Percentiles rank a stretch among this genome's conserved stretches.
Conservation (phyloP, 2,797 vertebrate genomes). For the Malurus splendens region DNA sequence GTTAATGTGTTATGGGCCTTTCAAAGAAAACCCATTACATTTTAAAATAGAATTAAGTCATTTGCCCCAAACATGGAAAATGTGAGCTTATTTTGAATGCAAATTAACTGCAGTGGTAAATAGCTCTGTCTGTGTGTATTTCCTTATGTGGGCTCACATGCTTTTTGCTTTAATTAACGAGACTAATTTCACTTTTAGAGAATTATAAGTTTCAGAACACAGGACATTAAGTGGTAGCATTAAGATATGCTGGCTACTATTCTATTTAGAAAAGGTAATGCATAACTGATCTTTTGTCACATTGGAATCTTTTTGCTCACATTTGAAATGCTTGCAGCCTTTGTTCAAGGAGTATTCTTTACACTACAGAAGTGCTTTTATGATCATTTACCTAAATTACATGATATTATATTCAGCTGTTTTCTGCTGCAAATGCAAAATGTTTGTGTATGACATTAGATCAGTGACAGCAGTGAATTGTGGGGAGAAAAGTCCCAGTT, state of each 20-base stretch:
- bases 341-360: neutral
- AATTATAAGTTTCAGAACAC: neutral
- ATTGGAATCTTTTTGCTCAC: neutral
- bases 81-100: neutral
- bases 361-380: neutral
- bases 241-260: neutral
- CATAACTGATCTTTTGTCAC: neutral
- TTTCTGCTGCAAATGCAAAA: neutral
- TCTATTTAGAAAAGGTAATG: neutral
- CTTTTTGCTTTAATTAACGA: slow-evolving; percentile 3
- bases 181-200: neutral
- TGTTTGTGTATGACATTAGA: neutral
- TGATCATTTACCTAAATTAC: neutral
- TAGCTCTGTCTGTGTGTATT: neutral
- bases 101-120: neutral
- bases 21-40: neutral
- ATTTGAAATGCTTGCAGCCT: neutral
- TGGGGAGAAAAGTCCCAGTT: neutral
- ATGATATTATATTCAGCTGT: neutral
- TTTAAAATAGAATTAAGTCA: neutral
- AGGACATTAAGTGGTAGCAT: neutral
- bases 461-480: neutral
- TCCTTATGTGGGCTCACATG: neutral
- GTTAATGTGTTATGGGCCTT: neutral
- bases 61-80: neutral